These are phyloP conservation scores for Dorcus parallelipipedus DNA, from an alignment of 2,888 invertebrate genomes.

Conservation along the genomic window DNA sequence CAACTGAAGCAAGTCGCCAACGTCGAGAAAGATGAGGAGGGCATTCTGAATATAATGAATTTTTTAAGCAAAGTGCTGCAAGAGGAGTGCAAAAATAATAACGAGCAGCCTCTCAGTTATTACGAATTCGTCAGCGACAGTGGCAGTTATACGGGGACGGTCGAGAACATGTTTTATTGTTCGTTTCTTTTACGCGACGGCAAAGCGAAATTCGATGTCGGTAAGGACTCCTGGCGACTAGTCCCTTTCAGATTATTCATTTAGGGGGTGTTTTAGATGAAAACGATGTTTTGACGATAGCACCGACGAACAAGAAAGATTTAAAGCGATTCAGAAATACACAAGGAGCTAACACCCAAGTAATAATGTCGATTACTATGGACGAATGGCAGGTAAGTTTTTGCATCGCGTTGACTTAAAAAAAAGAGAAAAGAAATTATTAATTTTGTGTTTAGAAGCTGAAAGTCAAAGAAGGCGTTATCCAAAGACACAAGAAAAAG, in stretches of 20 bases:
- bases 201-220: slow-evolving; percentile 50
- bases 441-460: not conserved
- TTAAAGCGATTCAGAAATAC: slow-evolving; percentile 34
- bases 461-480: not conserved
- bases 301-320: slow-evolving; percentile 32
- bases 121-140: slow-evolving; percentile 61
- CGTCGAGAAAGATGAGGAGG: slow-evolving; percentile 55
- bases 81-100: slow-evolving; percentile 46
- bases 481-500: not conserved
- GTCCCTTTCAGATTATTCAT: slow-evolving; percentile 2
- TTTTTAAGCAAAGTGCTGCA: slow-evolving; percentile 52
- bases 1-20: slow-evolving; percentile 53
- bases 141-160: slow-evolving; percentile 55
- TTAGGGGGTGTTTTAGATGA: slow-evolving; percentile 29
- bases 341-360: slow-evolving; percentile 52
- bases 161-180: slow-evolving; percentile 65
- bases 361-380: slow-evolving; percentile 56
- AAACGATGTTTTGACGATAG: slow-evolving; percentile 31
- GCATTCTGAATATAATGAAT: slow-evolving; percentile 55
- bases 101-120: slow-evolving; percentile 53
- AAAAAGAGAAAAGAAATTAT: not conserved
- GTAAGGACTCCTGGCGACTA: slow-evolving; percentile 38
- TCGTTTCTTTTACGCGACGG: slow-evolving; percentile 62
- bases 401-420: not conserved
- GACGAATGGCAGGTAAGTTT: slow-evolving; percentile 55